Base-by-base conservation (phyloP, 2,888 invertebrate species). In the Drosophila buzzatii region DNA sequence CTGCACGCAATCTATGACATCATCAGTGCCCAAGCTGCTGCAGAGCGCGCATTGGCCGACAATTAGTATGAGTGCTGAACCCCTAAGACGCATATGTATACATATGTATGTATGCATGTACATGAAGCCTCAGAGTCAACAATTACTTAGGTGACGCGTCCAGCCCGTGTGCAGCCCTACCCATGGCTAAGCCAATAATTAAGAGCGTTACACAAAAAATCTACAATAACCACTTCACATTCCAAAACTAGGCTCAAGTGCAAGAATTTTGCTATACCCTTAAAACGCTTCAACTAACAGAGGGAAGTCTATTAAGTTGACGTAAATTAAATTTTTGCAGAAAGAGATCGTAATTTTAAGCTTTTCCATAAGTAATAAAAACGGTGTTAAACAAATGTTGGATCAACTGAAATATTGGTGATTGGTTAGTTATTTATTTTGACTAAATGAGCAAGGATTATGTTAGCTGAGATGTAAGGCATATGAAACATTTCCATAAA, bases 1-100 rank as follows among this genome's bases (percentile, higher is more conserved):
- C 51, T 80, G 83, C 91, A 91, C 91, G 91, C 91, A 85, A 91
- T 90, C 86, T 70, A 90, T 91, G 85, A 89, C 91, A 85, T 91
- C 91, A 91, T 77, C 81, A 72, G 31, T 61, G 74, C 51, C 65
- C 66, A 47, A 31, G 18, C 49, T 60, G 53, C 42, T 60, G 69
- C 67, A 74, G 62, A 52, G 52, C 53, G 39, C 53, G 35, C 44
- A 51, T 57, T 9, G 3, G 33, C 39, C 53, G 20, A 41, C 73
- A 74, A 70, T 78, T 76, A 69, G 51, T 55, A 44, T 59, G 64
- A 76, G 73, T 76, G 55, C 61, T 44, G 18, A 51, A 42, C 68
- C 37, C 45, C 61, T 41, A 23, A 59, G 58, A 31, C 65, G 20
- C 9, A 47, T 35, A 66, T 70, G 55, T 41, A 65, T 69, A 63